phyloP scores from a whole-genome alignment of 2,113 vertebrate species.

The Parus major region DNA sequence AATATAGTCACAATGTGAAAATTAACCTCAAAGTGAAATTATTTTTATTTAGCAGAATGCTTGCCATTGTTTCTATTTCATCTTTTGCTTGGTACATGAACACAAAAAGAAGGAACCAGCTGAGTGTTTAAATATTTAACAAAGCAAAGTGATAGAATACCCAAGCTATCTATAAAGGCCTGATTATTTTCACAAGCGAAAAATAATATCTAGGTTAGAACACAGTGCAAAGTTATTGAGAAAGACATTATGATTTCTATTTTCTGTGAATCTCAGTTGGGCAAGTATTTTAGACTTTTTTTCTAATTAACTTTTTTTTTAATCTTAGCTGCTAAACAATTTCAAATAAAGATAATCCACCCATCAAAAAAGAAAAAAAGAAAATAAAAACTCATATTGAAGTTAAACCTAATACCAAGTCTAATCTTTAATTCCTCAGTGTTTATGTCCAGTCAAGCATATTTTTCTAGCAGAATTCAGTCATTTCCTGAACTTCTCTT shows the following conservation, averaged over 20 bases:
- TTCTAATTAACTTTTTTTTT: neutral
- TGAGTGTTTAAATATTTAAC: neutral
- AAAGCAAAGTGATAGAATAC: neutral
- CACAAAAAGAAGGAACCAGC: neutral
- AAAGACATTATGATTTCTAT: neutral
- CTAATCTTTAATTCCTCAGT: neutral
- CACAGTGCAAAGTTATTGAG: neutral
- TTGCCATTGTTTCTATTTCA: neutral
- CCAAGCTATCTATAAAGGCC: neutral
- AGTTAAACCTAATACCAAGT: neutral
- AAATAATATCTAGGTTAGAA: neutral
- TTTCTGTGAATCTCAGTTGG: neutral
- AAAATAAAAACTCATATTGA: neutral
- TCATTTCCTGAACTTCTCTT: neutral
- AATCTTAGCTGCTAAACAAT: neutral
- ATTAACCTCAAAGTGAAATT: neutral
- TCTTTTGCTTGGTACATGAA: neutral
- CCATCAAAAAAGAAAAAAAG: rapidly evolving
- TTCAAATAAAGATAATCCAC: neutral
- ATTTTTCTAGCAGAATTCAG: neutral
- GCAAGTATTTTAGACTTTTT: neutral
- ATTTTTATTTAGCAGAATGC: neutral
- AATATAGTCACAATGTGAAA: neutral
- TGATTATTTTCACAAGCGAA: neutral
- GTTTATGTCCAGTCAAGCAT: neutral